These are phyloP conservation scores for Azorinus chamasolen DNA, from an alignment of 2,888 invertebrate species.

Conservation along the genomic window DNA sequence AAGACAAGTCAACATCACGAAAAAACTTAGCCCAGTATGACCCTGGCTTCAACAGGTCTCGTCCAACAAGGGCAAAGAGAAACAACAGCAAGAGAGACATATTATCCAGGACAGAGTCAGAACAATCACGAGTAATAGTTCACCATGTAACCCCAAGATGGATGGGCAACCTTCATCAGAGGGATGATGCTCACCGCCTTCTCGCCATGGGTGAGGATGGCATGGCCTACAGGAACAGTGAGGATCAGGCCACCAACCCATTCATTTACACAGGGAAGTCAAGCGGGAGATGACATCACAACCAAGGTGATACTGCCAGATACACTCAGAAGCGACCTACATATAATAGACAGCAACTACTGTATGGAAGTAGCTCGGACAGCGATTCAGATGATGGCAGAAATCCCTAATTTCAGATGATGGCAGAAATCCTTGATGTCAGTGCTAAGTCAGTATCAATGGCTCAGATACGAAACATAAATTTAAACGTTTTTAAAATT, in stretches of 20 bases:
- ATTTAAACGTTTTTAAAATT: too few relatives aligned
- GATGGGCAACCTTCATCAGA: slow-evolving; percentile 60
- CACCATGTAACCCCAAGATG: slow-evolving; percentile 57
- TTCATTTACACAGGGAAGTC: background rate
- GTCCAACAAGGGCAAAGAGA: slow-evolving; percentile 5
- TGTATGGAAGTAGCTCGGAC: background rate
- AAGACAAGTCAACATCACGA: background rate
- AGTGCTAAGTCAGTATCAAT: too few relatives aligned
- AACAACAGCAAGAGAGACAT: slow-evolving; percentile 9
- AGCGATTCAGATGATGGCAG: too few relatives aligned
- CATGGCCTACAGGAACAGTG: slow-evolving; percentile 30
- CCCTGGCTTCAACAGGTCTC: background rate
- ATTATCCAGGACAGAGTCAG: background rate
- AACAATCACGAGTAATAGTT: background rate
- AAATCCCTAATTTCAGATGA: too few relatives aligned
- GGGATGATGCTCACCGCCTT: slow-evolving; percentile 47
- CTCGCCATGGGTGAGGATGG: slow-evolving; percentile 38
- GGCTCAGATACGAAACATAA: too few relatives aligned
- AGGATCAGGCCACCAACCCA: background rate
- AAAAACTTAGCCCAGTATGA: too few relatives aligned
- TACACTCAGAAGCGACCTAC: slow-evolving; percentile 23
- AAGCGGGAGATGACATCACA: slow-evolving; percentile 1
- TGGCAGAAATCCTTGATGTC: too few relatives aligned
- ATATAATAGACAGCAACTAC: slow-evolving; percentile 35
- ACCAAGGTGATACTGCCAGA: slow-evolving; percentile 39